phyloP scores from a whole-genome alignment of 2,888 invertebrate species.

The Oligia fasciuncula region DNA sequence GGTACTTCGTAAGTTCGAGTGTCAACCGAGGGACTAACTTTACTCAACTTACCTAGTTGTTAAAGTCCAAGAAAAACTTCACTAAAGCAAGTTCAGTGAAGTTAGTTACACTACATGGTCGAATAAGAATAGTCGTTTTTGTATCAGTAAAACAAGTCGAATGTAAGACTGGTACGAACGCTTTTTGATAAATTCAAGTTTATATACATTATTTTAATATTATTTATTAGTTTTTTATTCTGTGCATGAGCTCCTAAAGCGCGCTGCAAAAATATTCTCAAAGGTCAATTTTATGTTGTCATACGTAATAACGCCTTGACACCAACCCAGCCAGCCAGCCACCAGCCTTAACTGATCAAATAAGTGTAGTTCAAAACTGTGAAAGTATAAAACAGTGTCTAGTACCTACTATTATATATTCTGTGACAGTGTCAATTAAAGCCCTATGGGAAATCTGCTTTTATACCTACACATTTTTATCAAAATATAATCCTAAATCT shows the following conservation, averaged over 20 bases:
- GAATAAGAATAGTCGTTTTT: slow-evolving; percentile 6
- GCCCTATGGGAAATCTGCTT: not conserved
- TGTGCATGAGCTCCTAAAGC: not conserved
- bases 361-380: not conserved
- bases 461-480: not conserved
- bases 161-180: too few relatives aligned
- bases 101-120: slow-evolving; percentile 16
- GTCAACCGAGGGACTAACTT: slow-evolving; percentile 45
- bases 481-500: not conserved
- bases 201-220: not conserved
- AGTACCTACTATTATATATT: too few relatives aligned
- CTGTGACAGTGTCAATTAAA: not conserved
- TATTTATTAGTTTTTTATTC: not conserved
- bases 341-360: not conserved
- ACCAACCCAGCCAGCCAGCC: too few relatives aligned
- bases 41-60: slow-evolving; percentile 24
- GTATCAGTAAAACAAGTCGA: slow-evolving; percentile 18
- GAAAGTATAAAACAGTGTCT: not conserved
- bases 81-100: slow-evolving; percentile 3
- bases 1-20: slow-evolving; percentile 36
- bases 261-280: not conserved
- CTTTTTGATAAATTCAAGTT: not conserved
- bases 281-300: not conserved
- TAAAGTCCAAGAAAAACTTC: slow-evolving; percentile 42
- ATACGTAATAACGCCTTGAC: not conserved